These are phyloP conservation scores for Apamea anceps DNA, from an alignment of 2,888 invertebrate genomes.

Conservation along the genomic window DNA sequence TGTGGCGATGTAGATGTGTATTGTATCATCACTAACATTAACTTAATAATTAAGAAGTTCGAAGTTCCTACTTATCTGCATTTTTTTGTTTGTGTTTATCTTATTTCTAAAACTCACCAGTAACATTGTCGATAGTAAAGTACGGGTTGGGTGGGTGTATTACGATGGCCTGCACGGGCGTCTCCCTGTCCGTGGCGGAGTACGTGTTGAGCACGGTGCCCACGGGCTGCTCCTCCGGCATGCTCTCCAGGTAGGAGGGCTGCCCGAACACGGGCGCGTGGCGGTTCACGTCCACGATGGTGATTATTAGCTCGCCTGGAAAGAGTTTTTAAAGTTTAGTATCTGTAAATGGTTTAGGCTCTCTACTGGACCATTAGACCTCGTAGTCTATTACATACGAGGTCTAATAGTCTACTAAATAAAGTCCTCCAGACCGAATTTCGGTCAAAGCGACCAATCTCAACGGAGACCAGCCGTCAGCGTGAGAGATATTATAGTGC, in stretches of 20 bases:
- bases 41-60: no score
- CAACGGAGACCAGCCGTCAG: rapidly evolving
- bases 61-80: no score
- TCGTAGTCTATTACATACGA: not conserved
- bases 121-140: slow-evolving; percentile 95
- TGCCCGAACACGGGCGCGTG: slow-evolving; percentile 90
- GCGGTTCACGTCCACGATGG: slow-evolving; percentile 93
- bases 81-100: no score
- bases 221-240: slow-evolving; percentile 95
- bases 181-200: slow-evolving; percentile 95
- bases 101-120: slow-evolving; percentile 88
- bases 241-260: slow-evolving; percentile 83
- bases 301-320: slow-evolving; percentile 91
- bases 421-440: no score
- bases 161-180: slow-evolving; percentile 94
- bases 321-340: slow-evolving; percentile 1
- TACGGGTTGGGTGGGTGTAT: slow-evolving; percentile 93
- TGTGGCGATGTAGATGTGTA: no score
- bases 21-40: no score
- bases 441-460: no score
- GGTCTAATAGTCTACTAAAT: not conserved
- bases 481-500: no score
- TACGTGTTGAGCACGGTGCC: slow-evolving; percentile 94
- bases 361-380: not conserved
- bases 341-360: not conserved